A percentile compares a stretch with the other conserved stretches of the same genome.
Conservation (phyloP, 2,888 invertebrate species). For the Tolmerus cingulatus region DNA sequence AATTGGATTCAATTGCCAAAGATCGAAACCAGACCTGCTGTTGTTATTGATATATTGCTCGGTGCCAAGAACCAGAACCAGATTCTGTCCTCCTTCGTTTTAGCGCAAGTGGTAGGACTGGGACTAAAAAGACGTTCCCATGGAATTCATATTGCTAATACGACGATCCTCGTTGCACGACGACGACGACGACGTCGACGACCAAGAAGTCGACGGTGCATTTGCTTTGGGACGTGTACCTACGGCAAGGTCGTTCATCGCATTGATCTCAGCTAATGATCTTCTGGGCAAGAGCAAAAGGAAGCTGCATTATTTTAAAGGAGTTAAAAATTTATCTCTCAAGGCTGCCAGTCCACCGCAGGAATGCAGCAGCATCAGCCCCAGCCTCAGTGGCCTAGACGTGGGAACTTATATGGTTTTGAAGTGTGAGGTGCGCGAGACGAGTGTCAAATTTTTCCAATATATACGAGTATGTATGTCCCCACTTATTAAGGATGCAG, state of each 20-base stretch:
- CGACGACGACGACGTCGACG: not conserved
- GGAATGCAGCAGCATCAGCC: not conserved
- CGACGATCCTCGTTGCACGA: not conserved
- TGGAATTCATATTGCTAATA: conserved; percentile 21
- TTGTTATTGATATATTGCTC: conserved; percentile 1
- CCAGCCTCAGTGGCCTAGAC: not conserved
- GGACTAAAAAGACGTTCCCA: not conserved
- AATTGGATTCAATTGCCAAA: conserved; percentile 18
- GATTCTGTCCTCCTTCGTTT: conserved; percentile 17
- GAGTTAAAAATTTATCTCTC: conserved; percentile 23
- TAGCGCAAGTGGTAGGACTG: not conserved
- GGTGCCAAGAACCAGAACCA: not conserved
- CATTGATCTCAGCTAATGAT: conserved; percentile 35
- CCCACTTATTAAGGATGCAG: not conserved
- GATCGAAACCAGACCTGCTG: conserved; percentile 24
- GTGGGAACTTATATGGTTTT: conserved; percentile 19
- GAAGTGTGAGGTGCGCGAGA: conserved; percentile 1
- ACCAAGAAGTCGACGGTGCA: not conserved
- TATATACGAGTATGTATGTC: not conserved
- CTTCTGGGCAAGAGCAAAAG: not conserved
- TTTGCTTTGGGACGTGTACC: conserved; percentile 35
- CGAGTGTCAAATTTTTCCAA: not conserved
- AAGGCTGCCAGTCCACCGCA: conserved; percentile 18
- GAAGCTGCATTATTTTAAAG: conserved; percentile 24
- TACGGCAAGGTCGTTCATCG: conserved; percentile 39